These are phyloP conservation scores for Progne subis DNA, from an alignment of 2,113 vertebrate species.

Conservation along the genomic window DNA sequence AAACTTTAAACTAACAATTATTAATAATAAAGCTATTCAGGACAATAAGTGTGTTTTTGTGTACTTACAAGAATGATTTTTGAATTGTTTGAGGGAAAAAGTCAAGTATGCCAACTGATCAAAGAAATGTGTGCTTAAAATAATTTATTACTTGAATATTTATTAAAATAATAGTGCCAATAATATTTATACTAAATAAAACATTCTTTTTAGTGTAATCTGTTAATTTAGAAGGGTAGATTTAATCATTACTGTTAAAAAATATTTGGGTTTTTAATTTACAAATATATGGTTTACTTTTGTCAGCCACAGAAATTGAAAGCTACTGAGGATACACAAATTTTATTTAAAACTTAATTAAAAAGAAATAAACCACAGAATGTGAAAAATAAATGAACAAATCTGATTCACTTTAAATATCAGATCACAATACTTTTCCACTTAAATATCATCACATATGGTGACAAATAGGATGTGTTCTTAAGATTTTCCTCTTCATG, in stretches of 20 bases:
- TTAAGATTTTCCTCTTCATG: neutral
- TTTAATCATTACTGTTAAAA: neutral
- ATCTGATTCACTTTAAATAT: neutral
- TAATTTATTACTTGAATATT: neutral
- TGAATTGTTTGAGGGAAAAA: neutral
- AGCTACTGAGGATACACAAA: neutral
- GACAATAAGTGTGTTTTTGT: neutral
- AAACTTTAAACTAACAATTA: neutral
- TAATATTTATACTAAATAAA: neutral
- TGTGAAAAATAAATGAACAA: neutral
- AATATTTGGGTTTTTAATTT: neutral
- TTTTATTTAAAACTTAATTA: neutral
- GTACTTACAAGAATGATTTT: neutral
- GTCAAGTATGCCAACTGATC: neutral
- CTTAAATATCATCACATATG: neutral
- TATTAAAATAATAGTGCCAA: neutral
- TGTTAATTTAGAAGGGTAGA: neutral
- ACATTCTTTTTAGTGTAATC: neutral
- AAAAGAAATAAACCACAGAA: neutral
- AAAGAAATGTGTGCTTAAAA: neutral
- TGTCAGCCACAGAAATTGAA: neutral
- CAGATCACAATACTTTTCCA: neutral
- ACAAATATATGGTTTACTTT: neutral
- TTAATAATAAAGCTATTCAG: neutral
- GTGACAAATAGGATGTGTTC: neutral